Percentiles rank a stretch among this genome's conserved stretches.
phyloP scores from a whole-genome alignment of 2,797 vertebrate species.

The Danio tinwini region DNA sequence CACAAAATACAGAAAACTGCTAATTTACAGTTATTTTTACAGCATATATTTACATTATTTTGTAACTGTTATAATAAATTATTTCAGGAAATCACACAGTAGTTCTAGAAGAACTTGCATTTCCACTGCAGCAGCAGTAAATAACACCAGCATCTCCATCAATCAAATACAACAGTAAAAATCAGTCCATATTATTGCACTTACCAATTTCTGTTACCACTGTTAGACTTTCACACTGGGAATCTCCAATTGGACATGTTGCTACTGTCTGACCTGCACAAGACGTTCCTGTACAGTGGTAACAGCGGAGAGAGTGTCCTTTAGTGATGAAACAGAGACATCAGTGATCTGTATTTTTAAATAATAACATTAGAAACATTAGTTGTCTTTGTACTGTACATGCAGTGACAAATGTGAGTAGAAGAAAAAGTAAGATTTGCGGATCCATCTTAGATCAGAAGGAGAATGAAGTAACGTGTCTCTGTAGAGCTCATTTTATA shows the following conservation, averaged over 20 bases:
- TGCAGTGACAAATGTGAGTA: background rate
- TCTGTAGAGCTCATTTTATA: background rate
- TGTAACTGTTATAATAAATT: no score
- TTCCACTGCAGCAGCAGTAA: background rate
- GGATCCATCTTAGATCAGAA: conserved; percentile 19
- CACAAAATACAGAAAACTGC: no score
- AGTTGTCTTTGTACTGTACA: conserved; percentile 9
- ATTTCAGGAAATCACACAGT: background rate
- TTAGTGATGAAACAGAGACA: background rate
- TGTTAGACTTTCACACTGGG: background rate
- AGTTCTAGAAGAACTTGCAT: no score
- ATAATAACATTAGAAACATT: background rate
- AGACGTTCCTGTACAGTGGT: rapidly evolving
- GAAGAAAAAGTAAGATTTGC: conserved; percentile 10
- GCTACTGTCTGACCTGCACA: background rate
- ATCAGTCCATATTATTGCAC: no score
- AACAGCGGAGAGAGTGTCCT: conserved; percentile 15
- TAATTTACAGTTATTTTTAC: no score
- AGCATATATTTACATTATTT: no score
- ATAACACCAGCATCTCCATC: background rate
- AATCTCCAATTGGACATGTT: background rate
- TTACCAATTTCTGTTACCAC: background rate
- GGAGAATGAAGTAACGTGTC: background rate
- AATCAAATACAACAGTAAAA: background rate
- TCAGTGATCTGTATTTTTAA: background rate